Conservation (phyloP, 1,140 invertebrate genomes). For the Druon quercuslanigerum region DNA sequence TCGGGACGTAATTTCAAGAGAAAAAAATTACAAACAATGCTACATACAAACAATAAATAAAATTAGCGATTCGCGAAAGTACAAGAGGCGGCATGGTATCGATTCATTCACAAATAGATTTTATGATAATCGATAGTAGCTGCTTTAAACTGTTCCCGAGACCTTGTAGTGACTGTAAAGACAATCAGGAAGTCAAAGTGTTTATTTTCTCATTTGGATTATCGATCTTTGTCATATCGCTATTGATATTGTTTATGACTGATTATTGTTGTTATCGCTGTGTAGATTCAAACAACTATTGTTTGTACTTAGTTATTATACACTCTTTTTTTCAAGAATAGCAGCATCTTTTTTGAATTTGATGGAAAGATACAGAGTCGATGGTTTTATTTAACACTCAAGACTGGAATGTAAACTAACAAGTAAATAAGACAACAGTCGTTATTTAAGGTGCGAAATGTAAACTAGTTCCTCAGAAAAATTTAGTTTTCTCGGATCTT, state of each 20-base stretch:
- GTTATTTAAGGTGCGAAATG: conserved; percentile 4
- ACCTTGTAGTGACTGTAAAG: conserved; percentile 15
- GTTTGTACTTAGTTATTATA: background rate
- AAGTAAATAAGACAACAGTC: conserved; percentile 6
- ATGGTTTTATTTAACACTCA: conserved; percentile 36
- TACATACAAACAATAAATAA: background rate
- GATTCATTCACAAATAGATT: conserved; percentile 4
- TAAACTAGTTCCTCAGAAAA: conserved; percentile 18
- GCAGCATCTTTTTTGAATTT: conserved; percentile 19
- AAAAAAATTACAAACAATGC: background rate
- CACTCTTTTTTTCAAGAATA: conserved; percentile 36
- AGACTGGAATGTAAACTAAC: conserved; percentile 31
- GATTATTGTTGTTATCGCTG: background rate
- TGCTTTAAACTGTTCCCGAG: background rate
- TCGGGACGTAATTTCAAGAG: background rate
- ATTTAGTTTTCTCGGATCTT: conserved; percentile 18
- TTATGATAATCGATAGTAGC: background rate
- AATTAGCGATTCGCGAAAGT: background rate
- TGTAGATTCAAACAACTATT: background rate
- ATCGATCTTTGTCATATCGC: background rate
- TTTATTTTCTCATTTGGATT: background rate
- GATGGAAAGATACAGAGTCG: conserved; percentile 11
- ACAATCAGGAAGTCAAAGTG: conserved; percentile 1
- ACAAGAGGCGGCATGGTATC: background rate
- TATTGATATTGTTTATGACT: background rate